Base-by-base conservation (phyloP, 2,113 vertebrate genomes). In the Anarrhichthys ocellatus region DNA sequence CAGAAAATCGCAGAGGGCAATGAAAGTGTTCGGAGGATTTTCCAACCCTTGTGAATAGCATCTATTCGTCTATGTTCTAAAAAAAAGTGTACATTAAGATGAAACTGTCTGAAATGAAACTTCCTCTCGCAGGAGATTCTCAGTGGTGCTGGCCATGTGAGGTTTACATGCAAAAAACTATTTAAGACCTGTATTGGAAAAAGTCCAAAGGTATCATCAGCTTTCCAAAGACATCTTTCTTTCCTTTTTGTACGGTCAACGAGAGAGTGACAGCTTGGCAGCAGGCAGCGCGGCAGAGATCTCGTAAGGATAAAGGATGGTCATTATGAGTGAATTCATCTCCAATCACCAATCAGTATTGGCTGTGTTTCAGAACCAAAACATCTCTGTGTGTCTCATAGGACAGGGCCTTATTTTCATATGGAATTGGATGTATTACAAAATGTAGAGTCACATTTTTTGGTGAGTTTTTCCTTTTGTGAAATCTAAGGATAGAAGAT, bases 131-230 rank as follows among this genome's bases (percentile, higher is more conserved):
- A 40, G 64, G 75, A 73, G 79, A 81, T 72, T 73, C 27, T 84
- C 27, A 65, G 62, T 22, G 73, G 52, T 38, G 68, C n/a, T 27
- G 22, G 69, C 64, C 58, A 76, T 72, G 44, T 29, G n/a, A 64
- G 73, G 72, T 81, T 83, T 50, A 80, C 29, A 74, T 70, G 61
- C 27, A 84, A 86, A 83, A 87, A 66, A 61, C 54, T 78, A 38
- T 84, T 79, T 42, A 71, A 84, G 52, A 78, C 48, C 56, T 24
- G 52, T 5, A 7, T 7, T 83, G 90, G 80, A 38, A 44, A 67
- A 59, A 48, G 27, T 83, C 83, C 90, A 93, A 92, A 83, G 65
- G 62, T 70, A 82, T 85, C 82, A 87, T 61, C 77, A 75, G 66
- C 73, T 82, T 76, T 89, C 73, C 81, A 86, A 89, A 90, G 73